These are phyloP conservation scores for Diachrysia chrysitis DNA, from an alignment of 2,888 invertebrate genomes.

Conservation along the genomic window DNA sequence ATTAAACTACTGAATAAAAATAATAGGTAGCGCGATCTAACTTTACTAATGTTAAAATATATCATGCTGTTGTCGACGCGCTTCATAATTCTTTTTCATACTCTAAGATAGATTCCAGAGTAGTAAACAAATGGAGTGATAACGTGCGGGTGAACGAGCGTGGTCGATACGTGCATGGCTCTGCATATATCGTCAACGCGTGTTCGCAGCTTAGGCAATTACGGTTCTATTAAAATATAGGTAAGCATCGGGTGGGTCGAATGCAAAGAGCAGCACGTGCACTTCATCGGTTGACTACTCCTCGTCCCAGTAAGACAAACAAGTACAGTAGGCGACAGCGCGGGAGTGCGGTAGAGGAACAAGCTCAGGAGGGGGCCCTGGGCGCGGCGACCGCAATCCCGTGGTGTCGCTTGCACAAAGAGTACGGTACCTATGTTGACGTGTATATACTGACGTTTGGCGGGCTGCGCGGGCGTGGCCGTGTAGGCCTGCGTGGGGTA, in stretches of 20 bases:
- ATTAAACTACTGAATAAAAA: not conserved
- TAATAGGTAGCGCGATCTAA: not conserved
- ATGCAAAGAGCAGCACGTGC: constrained; percentile 3
- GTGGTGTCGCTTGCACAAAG: constrained; percentile 26
- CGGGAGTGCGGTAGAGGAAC: constrained; percentile 44
- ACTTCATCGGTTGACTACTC: constrained; percentile 47
- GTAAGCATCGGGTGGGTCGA: constrained; percentile 8
- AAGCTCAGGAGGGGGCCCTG: constrained; percentile 14
- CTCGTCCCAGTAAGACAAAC: constrained; percentile 33
- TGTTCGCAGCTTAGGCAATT: not conserved
- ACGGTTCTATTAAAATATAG: not conserved
- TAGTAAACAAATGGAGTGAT: constrained; percentile 47
- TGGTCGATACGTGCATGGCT: constrained; percentile 10
- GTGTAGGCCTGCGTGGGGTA: constrained; percentile 87
- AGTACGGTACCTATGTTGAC: constrained; percentile 52
- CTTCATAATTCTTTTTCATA: constrained; percentile 26
- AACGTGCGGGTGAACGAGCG: constrained; percentile 17
- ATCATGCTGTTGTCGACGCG: constrained; percentile 2
- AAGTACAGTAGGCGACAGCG: constrained; percentile 50
- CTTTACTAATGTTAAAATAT: not conserved
- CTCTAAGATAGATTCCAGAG: constrained; percentile 22
- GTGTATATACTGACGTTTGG: constrained; percentile 88
- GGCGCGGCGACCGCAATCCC: constrained; percentile 37
- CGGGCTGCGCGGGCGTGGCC: constrained; percentile 88
- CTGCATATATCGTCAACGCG: constrained; percentile 26